These are phyloP conservation scores for Bubo bubo DNA, from an alignment of 2,113 vertebrate species.

Conservation along the genomic window DNA sequence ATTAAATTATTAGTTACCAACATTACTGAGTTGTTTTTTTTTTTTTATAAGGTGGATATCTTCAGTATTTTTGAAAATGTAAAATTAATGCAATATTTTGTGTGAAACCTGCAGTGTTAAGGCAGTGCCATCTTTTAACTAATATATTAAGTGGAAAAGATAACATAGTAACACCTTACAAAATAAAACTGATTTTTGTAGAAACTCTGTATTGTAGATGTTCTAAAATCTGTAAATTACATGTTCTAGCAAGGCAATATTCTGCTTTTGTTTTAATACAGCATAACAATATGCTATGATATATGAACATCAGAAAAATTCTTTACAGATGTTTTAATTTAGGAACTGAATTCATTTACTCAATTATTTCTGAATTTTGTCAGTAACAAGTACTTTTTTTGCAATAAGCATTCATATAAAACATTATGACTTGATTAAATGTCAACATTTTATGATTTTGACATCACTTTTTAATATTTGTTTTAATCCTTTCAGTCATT, in stretches of 20 bases:
- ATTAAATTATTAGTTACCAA: background rate
- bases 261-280: background rate
- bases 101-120: background rate
- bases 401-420: background rate
- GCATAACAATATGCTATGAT: background rate
- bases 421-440: background rate
- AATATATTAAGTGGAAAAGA: background rate
- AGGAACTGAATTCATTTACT: background rate
- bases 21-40: background rate
- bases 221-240: background rate
- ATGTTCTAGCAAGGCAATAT: background rate
- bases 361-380: background rate
- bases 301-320: background rate
- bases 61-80: background rate
- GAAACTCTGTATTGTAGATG: background rate
- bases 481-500: background rate
- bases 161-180: background rate
- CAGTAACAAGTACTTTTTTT: background rate
- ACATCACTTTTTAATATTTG: background rate
- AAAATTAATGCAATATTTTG: background rate
- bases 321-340: background rate
- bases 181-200: background rate
- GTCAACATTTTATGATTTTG: background rate
- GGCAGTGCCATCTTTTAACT: background rate
- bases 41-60: background rate